Base-by-base conservation (phyloP, 2,797 vertebrate genomes). In the Epinephelus malabaricus region DNA sequence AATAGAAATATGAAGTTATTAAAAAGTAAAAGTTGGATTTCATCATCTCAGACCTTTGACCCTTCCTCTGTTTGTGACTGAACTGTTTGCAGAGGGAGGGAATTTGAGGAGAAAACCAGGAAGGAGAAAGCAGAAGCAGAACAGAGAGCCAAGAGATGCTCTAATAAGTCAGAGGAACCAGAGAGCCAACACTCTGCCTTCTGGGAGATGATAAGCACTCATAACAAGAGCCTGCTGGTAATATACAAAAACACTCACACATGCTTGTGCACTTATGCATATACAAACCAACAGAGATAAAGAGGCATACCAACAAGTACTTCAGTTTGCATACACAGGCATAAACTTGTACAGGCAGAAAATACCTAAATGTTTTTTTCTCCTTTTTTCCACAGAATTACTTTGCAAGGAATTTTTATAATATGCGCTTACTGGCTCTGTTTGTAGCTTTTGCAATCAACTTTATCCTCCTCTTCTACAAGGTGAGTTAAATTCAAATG, bases 381-480 rank as follows among this genome's bases (percentile, higher is more conserved):
- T 21, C 10, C 43, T 14, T 17, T 55, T 64, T 70, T 75, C 75
- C 15, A 82, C 90, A 99, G 98, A 98, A 97, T 92, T 98, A 95
- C 89, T 99, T 98, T 95, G 98, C 98, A 14, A 96, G 97, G 83
- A 97, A 97, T 91, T 99, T 97, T 86, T 99, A 99, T 90, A 98
- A 97, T 84, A 97, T 98, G 95, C 96, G 97, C 72, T 95, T 99
- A 94, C 86, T 99, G 92, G 96, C 97, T 0, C 91, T 99, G 64
- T 97, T 98, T 92, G 96, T 98, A 4, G 95, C 98, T 45, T 99
- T 99, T 84, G 96, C 97, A 13, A 98, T 99, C 91, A 99, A 99
- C 92, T 98, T 99, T 90, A 98, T 99, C 87, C 95, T 99, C 60
- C 97, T 99, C 50, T 99, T 99, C 86, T 99, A 97, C 86, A 99